These are phyloP conservation scores for Atherix ibis DNA, from an alignment of 2,888 invertebrate species.

Conservation along the genomic window DNA sequence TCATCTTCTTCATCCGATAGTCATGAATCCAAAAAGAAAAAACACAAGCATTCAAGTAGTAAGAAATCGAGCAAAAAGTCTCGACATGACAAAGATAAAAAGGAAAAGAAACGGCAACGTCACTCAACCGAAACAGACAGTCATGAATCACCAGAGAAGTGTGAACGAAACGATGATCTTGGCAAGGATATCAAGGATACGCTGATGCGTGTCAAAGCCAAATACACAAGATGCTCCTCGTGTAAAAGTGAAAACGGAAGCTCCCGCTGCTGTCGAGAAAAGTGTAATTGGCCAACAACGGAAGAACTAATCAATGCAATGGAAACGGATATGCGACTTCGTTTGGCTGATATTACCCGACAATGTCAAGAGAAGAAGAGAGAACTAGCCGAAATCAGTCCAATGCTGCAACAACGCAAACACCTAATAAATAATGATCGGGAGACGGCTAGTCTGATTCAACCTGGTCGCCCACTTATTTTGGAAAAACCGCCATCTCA, in stretches of 20 bases:
- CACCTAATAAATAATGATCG: slow-evolving; percentile 7
- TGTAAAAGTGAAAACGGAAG: slow-evolving; percentile 8
- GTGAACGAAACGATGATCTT: slow-evolving; percentile 19
- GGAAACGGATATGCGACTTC: slow-evolving; percentile 68
- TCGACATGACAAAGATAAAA: slow-evolving; percentile 15
- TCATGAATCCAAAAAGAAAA: slow-evolving; percentile 26
- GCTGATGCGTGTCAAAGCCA: slow-evolving; percentile 13
- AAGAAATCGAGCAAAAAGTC: slow-evolving; percentile 31
- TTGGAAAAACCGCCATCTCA: slow-evolving; percentile 8
- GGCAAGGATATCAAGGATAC: slow-evolving; percentile 15
- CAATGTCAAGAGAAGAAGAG: slow-evolving; percentile 71
- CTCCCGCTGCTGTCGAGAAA: slow-evolving; percentile 13
- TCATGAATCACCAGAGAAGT: not conserved
- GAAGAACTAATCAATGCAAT: slow-evolving; percentile 51
- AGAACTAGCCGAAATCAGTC: slow-evolving; percentile 51
- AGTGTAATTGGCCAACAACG: slow-evolving; percentile 34
- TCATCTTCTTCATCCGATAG: slow-evolving; percentile 22
- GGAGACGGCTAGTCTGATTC: no score
- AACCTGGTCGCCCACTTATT: no score
- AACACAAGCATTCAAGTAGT: slow-evolving; percentile 34
- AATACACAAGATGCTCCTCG: slow-evolving; percentile 21
- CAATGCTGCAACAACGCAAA: slow-evolving; percentile 7
- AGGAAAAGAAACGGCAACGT: slow-evolving; percentile 12
- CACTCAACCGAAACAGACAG: slow-evolving; percentile 23
- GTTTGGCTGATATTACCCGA: slow-evolving; percentile 63